Evolutionary conservation across 2,888 invertebrate genomes (phyloP).

Genomic region (Psococerastis gibbosa): DNA sequence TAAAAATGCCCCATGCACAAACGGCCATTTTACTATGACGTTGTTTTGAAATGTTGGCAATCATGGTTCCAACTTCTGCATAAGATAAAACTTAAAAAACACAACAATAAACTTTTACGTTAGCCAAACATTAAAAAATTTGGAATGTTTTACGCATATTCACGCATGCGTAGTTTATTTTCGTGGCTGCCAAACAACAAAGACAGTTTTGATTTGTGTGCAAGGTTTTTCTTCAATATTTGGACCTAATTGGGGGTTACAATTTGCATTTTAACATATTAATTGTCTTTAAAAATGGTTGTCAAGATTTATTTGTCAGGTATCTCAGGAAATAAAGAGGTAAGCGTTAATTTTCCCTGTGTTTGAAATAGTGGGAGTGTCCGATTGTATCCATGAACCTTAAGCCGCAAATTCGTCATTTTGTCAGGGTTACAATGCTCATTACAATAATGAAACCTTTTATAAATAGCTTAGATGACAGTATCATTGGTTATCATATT

Average conservation of each 20-base stretch:
- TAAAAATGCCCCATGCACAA: too few relatives aligned
- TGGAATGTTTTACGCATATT: too few relatives aligned
- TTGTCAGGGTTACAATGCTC: slow-evolving; percentile 1
- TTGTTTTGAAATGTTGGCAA: too few relatives aligned
- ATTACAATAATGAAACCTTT: slow-evolving; percentile 8
- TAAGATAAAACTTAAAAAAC: too few relatives aligned
- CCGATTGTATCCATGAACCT: slow-evolving; percentile 9
- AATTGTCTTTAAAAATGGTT: slow-evolving; percentile 39
- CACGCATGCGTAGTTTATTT: not conserved
- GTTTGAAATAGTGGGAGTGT: slow-evolving; percentile 10
- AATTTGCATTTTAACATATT: too few relatives aligned
- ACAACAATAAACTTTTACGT: too few relatives aligned
- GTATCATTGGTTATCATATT: too few relatives aligned
- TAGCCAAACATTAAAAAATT: too few relatives aligned
- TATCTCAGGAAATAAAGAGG: slow-evolving; percentile 88
- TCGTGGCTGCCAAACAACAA: slow-evolving; percentile 10
- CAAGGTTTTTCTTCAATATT: slow-evolving; percentile 1
- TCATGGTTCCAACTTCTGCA: too few relatives aligned
- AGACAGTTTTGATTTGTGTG: slow-evolving; percentile 7
- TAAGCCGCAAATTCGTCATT: not conserved
- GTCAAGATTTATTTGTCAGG: slow-evolving; percentile 82
- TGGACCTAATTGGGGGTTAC: too few relatives aligned
- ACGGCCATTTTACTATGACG: too few relatives aligned
- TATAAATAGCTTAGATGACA: too few relatives aligned
- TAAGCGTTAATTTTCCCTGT: slow-evolving; percentile 28